Percentiles rank a stretch among this genome's conserved stretches.
Evolutionary conservation across 1,140 invertebrate species (phyloP).

Genomic region (Drosophila nikananu): DNA sequence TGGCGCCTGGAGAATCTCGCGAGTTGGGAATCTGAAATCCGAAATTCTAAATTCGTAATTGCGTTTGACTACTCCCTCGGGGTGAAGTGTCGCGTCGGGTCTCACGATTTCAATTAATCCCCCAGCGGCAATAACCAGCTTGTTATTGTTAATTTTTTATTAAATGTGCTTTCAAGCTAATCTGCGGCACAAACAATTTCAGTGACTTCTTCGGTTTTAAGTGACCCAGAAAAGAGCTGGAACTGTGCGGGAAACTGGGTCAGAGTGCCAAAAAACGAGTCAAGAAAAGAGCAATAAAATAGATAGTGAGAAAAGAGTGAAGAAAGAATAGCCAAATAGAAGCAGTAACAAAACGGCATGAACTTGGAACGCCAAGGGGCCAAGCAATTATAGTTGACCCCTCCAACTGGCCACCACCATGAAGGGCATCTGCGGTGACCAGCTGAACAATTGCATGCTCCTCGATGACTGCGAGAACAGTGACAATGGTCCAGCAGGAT

Average conservation of each 20-base stretch:
- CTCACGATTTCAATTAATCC: slow-evolving; percentile 47
- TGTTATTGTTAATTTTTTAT: slow-evolving; percentile 28
- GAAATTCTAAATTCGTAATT: slow-evolving; percentile 20
- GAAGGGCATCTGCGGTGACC: slow-evolving; percentile 78
- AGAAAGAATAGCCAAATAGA: slow-evolving; percentile 4
- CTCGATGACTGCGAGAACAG: slow-evolving; percentile 50
- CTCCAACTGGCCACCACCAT: slow-evolving; percentile 43
- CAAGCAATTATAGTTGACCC: slow-evolving; percentile 25
- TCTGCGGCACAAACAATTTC: slow-evolving; percentile 9
- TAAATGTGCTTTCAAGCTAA: slow-evolving; percentile 22
- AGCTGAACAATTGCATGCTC: slow-evolving; percentile 75
- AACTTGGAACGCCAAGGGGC: slow-evolving; percentile 43
- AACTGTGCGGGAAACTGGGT: slow-evolving; percentile 58
- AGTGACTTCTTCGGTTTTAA: slow-evolving; percentile 14
- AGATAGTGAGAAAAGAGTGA: not conserved
- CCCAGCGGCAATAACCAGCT: slow-evolving; percentile 29
- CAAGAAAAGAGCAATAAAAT: not conserved
- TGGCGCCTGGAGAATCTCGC: slow-evolving; percentile 21
- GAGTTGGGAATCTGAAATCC: not conserved
- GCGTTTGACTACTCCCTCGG: slow-evolving; percentile 10
- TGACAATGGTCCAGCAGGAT: slow-evolving; percentile 18
- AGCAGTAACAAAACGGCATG: slow-evolving; percentile 41
- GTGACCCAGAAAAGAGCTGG: slow-evolving; percentile 60
- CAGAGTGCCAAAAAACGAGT: slow-evolving; percentile 34
- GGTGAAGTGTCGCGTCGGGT: slow-evolving; percentile 22